Base-by-base conservation (phyloP, 2,797 vertebrate species). In the Sebastes melanostomus region DNA sequence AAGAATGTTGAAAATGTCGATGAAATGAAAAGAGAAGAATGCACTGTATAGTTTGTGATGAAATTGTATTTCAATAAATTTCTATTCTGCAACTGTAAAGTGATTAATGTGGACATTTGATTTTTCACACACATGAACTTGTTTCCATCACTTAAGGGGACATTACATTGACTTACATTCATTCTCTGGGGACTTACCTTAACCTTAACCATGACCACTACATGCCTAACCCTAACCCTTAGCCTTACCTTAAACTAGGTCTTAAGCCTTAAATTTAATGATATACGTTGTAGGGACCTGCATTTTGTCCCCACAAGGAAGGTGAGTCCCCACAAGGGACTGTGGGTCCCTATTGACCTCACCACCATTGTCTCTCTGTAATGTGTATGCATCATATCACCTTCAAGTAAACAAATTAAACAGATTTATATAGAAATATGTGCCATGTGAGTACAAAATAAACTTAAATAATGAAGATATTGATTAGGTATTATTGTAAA, bases 21-120 rank as follows among this genome's bases (percentile, higher is more conserved):
- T 81, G 42, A 81, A 83, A 83, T 61, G 73, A 83, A 67, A 86
- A 55, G 9, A 72, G 60, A 86, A 76, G 24, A 88, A 90, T 90
- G 90, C 89, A 91, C 90, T 93, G 85, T 91, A 86, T 54, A 67
- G 70, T 86, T 91, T 88, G 83, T 88, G 75, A 83, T 73, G 22
- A 83, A 69, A 75, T 36, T 84, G 62, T 86, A 10, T 92, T 89
- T 89, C 80, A 93, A 93, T 93, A 93, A 92, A 94, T 69, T 65
- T 82, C 73, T 87, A 27, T 88, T 87, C 87, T 90, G 76, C 89
- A 81, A 74, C 72, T 66, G 29, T 34, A 18, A 63, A 65, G 24
- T 54, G 0, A 18, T 30, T 16, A 8, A 8, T 70, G 59, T 82
- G 60, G 30, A 60, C 25, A 2, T 58, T 58, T 30, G 10, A 55